Evolutionary conservation across 2,113 vertebrate species (phyloP).

Genomic region (Pseudorhombus dupliciocellatus): DNA sequence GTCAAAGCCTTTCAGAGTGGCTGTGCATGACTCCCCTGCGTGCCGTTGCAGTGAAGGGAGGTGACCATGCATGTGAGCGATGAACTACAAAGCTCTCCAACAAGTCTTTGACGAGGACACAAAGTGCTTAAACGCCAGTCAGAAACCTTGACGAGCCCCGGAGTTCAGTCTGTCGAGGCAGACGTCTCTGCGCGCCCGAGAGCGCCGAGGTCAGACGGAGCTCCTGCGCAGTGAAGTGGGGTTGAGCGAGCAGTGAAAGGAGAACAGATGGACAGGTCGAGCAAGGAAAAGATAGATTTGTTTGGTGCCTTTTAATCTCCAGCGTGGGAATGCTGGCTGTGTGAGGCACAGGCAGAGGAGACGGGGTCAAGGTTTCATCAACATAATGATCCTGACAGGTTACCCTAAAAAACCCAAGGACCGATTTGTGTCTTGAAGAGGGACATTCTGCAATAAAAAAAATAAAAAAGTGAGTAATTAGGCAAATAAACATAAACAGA

Average conservation of each 20-base stretch:
- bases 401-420: slow-evolving; percentile 90
- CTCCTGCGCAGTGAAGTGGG: slow-evolving; percentile 25
- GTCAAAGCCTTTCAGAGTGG: slow-evolving; percentile 8
- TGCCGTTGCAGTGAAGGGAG: slow-evolving; percentile 41
- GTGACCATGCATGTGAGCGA: slow-evolving; percentile 63
- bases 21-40: slow-evolving; percentile 59
- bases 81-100: slow-evolving; percentile 43
- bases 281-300: slow-evolving; percentile 30
- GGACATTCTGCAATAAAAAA: slow-evolving; percentile 86
- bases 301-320: slow-evolving; percentile 54
- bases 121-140: slow-evolving; percentile 63
- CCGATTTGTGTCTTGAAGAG: slow-evolving; percentile 88
- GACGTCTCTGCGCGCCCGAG: slow-evolving; percentile 22
- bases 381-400: slow-evolving; percentile 63
- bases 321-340: slow-evolving; percentile 26
- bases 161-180: slow-evolving; percentile 20
- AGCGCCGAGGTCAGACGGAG: slow-evolving; percentile 4
- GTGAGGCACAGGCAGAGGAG: slow-evolving; percentile 56
- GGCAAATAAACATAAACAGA: neutral
- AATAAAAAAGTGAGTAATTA: slow-evolving; percentile 13
- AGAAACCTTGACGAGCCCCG: slow-evolving; percentile 40
- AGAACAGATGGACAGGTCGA: slow-evolving; percentile 21
- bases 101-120: slow-evolving; percentile 37
- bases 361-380: slow-evolving; percentile 6
- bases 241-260: slow-evolving; percentile 11